Base-by-base conservation (phyloP, 1,140 invertebrate species). In the Bombus cullumanus region DNA sequence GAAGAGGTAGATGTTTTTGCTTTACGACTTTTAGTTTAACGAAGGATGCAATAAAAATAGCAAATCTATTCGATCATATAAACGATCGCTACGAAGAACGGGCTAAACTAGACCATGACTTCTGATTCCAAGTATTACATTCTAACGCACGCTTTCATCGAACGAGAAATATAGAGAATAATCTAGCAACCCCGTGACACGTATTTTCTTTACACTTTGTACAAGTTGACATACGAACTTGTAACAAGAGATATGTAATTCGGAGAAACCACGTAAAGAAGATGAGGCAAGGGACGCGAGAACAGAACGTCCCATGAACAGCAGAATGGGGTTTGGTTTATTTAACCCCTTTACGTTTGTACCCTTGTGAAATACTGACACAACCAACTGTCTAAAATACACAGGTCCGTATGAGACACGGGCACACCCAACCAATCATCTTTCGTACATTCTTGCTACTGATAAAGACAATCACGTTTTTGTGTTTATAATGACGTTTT, bases 171-270 rank as follows among this genome's bases (percentile, higher is more conserved):
- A 1, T 34, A n/a, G 47, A 28, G 47, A 57, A 57, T 76, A 37
- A 76, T 74, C 9, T 13, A 53, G 8, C 47, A 59, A 53, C 47
- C 5, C 10, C 22, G 22, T 31, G 39, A 73, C 39, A 31, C 9
- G 34, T 57, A 76, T 76, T 76, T 76, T 76, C 47, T 76, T 76
- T 76, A 41, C 47, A 9, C 47, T 57, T 76, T 4, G 2, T 22
- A 22, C 47, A 28, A 37, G 25, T 76, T 37, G 22, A 57, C 31
- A 12, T 53, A 34, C 4, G 43, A 47, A 31, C 15, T 41, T 34
- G 57, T 18, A 25, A 62, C 39, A n/a, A 66, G 53, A n/a, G 12
- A 41, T 12, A 13, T 31, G 25, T 25, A 43, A 13, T 28, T 59
- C 74, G 12, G 8, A n/a, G 25, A 76, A 59, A 28, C 9, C 8